Percentiles rank a stretch among this genome's conserved stretches.
Evolutionary conservation across 2,797 vertebrate genomes (phyloP).

Genomic region (Cottoperca gobio): DNA sequence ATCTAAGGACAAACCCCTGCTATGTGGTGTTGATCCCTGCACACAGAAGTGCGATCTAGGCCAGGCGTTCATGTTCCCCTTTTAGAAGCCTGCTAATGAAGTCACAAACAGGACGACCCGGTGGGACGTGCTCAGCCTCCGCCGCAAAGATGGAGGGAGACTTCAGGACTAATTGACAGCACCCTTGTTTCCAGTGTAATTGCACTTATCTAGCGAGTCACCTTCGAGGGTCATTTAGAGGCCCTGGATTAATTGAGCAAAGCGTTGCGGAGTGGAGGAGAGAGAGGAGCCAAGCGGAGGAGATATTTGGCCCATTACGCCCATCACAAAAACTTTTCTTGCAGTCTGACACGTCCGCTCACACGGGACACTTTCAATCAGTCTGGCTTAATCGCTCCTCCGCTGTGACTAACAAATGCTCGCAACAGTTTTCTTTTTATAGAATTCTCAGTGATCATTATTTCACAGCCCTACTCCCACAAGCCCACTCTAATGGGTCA

Average conservation of each 20-base stretch:
- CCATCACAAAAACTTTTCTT: constrained; percentile 75
- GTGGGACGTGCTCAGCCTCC: constrained; percentile 76
- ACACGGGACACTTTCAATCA: constrained; percentile 77
- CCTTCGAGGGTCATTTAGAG: constrained; percentile 88
- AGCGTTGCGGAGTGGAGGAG: constrained; percentile 62
- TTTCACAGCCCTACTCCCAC: constrained; percentile 74
- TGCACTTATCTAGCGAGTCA: constrained; percentile 87
- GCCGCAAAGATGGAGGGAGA: constrained; percentile 75
- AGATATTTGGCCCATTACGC: constrained; percentile 83
- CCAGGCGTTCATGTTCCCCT: constrained; percentile 81
- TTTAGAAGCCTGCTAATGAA: constrained; percentile 86
- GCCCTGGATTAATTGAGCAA: constrained; percentile 86
- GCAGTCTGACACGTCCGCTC: constrained; percentile 70
- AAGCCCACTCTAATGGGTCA: constrained; percentile 77
- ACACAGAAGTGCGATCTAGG: constrained; percentile 71
- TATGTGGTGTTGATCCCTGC: constrained; percentile 54
- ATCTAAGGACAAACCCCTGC: constrained; percentile 59
- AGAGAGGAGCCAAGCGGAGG: constrained; percentile 67
- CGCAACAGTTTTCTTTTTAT: constrained; percentile 77
- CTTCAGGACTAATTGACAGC: constrained; percentile 86
- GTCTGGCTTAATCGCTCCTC: constrained; percentile 77
- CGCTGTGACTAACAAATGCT: constrained; percentile 75
- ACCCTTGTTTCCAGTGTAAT: constrained; percentile 87
- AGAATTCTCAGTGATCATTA: constrained; percentile 78
- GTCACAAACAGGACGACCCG: constrained; percentile 83